Conservation (phyloP, 2,113 vertebrate species). For the Turdus rufiventris region DNA sequence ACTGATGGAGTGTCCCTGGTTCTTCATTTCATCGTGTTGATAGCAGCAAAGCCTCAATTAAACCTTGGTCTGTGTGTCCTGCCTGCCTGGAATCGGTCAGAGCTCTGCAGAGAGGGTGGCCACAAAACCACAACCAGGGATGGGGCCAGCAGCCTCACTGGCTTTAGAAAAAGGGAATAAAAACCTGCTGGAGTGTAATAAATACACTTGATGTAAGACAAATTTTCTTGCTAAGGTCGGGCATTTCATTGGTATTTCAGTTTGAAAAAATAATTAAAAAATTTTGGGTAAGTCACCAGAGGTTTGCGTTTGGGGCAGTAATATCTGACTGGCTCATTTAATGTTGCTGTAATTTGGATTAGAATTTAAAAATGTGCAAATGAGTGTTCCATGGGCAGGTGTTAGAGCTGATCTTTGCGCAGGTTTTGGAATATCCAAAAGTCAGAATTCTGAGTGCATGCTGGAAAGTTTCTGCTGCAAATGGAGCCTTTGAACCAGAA, state of each 20-base stretch:
- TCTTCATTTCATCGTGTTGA: not conserved
- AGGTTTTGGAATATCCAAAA: not conserved
- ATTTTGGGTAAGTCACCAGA: too few relatives aligned
- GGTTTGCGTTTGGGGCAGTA: not conserved
- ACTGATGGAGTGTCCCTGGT: not conserved
- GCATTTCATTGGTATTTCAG: not conserved
- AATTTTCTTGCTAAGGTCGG: not conserved
- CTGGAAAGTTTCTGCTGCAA: not conserved
- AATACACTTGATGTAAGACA: rapidly evolving
- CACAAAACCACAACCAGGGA: not conserved
- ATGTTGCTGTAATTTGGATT: not conserved
- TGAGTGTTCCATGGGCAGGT: not conserved
- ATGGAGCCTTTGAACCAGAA: rapidly evolving
- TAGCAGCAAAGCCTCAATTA: not conserved
- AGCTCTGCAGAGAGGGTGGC: not conserved
- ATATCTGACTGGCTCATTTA: not conserved
- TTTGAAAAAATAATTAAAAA: not conserved
- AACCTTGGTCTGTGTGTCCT: not conserved
- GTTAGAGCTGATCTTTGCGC: too few relatives aligned
- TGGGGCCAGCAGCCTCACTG: not conserved
- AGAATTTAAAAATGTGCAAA: not conserved
- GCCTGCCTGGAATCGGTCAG: not conserved
- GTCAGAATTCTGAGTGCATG: not conserved
- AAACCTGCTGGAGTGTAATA: not conserved
- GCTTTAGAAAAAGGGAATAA: not conserved